phyloP scores from a whole-genome alignment of 2,797 vertebrate genomes.

The Picus viridis region DNA sequence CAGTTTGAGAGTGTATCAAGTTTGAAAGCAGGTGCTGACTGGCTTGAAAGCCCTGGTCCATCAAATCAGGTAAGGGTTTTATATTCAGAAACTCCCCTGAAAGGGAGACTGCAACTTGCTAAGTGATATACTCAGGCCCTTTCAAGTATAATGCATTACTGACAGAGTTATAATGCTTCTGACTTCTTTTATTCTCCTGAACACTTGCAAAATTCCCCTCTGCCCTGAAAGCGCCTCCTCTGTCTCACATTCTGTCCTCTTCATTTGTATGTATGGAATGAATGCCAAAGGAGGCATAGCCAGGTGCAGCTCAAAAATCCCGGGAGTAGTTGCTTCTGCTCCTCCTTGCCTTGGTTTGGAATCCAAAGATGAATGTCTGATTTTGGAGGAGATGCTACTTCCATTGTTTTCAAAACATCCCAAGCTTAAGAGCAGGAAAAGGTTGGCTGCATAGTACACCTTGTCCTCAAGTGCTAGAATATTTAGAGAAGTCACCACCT shows the following conservation, averaged over 20 bases:
- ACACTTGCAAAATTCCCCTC: background rate
- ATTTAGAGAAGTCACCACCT: background rate
- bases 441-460: background rate
- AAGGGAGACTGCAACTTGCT: conserved; percentile 39
- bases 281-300: background rate
- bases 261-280: background rate
- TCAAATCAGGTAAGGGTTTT: conserved; percentile 73
- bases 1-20: conserved; percentile 77
- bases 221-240: background rate
- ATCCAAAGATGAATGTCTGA: background rate
- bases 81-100: conserved; percentile 54
- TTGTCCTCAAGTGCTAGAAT: background rate
- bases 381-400: background rate
- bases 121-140: conserved; percentile 26
- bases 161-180: conserved; percentile 41
- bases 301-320: conserved; percentile 37
- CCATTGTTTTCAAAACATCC: background rate
- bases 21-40: conserved; percentile 90
- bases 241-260: background rate
- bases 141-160: conserved; percentile 53
- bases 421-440: background rate
- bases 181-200: conserved; percentile 30
- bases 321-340: background rate
- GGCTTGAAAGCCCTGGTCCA: conserved; percentile 75
- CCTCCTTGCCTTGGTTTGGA: conserved; percentile 1